phyloP scores from a whole-genome alignment of 2,888 invertebrate species.

The Euplexia lucipara region DNA sequence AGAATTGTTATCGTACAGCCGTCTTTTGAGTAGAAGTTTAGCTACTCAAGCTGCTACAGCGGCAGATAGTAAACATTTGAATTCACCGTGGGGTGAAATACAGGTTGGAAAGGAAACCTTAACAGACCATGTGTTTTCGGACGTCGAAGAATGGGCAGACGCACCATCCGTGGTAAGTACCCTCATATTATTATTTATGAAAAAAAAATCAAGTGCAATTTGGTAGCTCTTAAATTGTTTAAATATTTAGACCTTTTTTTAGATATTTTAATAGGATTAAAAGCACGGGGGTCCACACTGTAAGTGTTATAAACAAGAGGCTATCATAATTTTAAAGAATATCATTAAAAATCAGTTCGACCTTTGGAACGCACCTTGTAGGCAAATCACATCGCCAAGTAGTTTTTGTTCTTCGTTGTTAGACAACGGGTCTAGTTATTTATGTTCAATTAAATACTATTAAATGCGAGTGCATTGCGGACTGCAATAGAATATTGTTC shows the following conservation, averaged over 20 bases:
- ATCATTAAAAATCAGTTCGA: constrained; percentile 9
- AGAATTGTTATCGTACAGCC: constrained; percentile 60
- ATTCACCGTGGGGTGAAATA: constrained; percentile 88
- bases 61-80: constrained; percentile 78
- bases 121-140: constrained; percentile 91
- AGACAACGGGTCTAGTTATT: constrained; percentile 43
- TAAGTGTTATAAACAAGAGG: no score
- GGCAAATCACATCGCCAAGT: constrained; percentile 23
- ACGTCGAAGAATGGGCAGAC: constrained; percentile 90
- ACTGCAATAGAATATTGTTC: constrained; percentile 68
- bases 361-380: constrained; percentile 28
- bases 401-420: constrained; percentile 24
- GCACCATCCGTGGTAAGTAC: constrained; percentile 92
- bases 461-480: constrained; percentile 66
- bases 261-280: background rate
- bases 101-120: constrained; percentile 90
- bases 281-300: background rate
- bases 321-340: background rate
- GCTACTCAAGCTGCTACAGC: constrained; percentile 81
- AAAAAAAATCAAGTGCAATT: background rate
- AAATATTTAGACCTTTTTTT: background rate
- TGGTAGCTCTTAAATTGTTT: background rate
- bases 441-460: constrained; percentile 71
- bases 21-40: constrained; percentile 73
- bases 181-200: constrained; percentile 4